Percentiles rank a stretch among this genome's conserved stretches.
Evolutionary conservation across 2,113 vertebrate genomes (phyloP).

Genomic region (Ptychochromis oligacanthus): DNA sequence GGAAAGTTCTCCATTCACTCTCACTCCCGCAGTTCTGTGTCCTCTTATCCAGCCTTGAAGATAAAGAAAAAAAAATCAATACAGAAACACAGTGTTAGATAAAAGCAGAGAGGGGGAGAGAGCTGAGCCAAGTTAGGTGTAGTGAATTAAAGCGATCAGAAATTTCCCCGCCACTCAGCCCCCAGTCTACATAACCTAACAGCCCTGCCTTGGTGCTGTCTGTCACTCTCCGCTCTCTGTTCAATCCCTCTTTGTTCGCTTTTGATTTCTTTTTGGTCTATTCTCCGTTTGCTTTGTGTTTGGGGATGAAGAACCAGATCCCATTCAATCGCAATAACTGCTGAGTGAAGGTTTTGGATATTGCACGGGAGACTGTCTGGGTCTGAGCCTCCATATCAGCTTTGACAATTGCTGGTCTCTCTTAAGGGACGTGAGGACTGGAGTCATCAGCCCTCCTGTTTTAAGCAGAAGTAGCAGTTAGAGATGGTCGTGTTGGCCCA

Average conservation of each 20-base stretch:
- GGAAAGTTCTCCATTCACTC: slow-evolving; percentile 94
- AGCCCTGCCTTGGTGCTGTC: slow-evolving; percentile 87
- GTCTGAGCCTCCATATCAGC: slow-evolving; percentile 33
- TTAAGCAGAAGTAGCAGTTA: not conserved
- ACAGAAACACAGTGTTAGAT: slow-evolving; percentile 93
- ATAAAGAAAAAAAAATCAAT: slow-evolving; percentile 99
- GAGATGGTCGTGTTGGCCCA: not conserved
- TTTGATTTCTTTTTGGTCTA: slow-evolving; percentile 73
- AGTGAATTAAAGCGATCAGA: slow-evolving; percentile 99
- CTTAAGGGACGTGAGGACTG: not conserved
- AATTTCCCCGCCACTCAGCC: slow-evolving; percentile 88
- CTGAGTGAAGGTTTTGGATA: slow-evolving; percentile 68
- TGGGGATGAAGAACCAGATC: slow-evolving; percentile 66
- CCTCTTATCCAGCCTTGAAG: slow-evolving; percentile 95
- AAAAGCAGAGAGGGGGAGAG: slow-evolving; percentile 85
- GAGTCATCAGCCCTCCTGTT: slow-evolving; percentile 16
- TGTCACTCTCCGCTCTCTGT: slow-evolving; percentile 71
- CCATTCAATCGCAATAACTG: slow-evolving; percentile 62
- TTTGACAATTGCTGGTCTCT: slow-evolving; percentile 19
- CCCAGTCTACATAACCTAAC: slow-evolving; percentile 87
- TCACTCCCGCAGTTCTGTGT: slow-evolving; percentile 88
- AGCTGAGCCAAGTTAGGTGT: slow-evolving; percentile 80
- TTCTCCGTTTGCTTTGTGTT: slow-evolving; percentile 69
- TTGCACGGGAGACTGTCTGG: slow-evolving; percentile 38
- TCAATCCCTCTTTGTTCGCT: slow-evolving; percentile 75